Base-by-base conservation (phyloP, 2,888 invertebrate genomes). In the Galeopsomyia nigrocyanea region DNA sequence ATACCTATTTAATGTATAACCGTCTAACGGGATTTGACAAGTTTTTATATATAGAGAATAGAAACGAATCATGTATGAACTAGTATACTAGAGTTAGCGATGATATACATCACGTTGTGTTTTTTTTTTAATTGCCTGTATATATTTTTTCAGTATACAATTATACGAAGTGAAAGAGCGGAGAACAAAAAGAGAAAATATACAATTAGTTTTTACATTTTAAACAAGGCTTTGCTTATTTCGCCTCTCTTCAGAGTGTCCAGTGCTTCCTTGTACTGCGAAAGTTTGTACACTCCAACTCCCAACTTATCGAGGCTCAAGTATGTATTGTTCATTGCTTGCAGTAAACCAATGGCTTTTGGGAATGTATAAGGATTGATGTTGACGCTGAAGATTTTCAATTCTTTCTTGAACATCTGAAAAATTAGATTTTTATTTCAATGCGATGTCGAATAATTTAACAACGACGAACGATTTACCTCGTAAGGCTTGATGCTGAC, bases 281-380 rank as follows among this genome's bases (percentile, higher is more conserved):
- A 87, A 6, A 92, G 82, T 1, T 86, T 75, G 79, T 88, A 92
- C 0, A 89, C 87, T 81, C 89, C 88, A 16, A 92, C 89, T 56
- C 91, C 91, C 2, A 92, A 83, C 68, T 88, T 90, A 2, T 89
- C 86, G 75, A 89, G 92, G 77, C 89, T 86, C 19, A 93, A 78
- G 78, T 92, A 93, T 73, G 89, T 89, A 77, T 87, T 87, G 0
- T 91, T 90, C 90, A 93, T 90, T 2, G 92, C 90, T 75, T 89
- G 89, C 0, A 93, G 83, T 78, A 92, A 87, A 0, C 89, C 89
- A 13, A 93, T 82, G 0, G 92, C 91, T 78, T 90, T 92, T 0
- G 89, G 89, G 83, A 92, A 92, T 19, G 90, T 89, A 81, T 88
- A 92, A 0, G 92, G 92, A 80, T 93, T 93, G 70, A 93, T 90